Conservation (phyloP, 2,888 invertebrate genomes). For the Atethmia centrago region DNA sequence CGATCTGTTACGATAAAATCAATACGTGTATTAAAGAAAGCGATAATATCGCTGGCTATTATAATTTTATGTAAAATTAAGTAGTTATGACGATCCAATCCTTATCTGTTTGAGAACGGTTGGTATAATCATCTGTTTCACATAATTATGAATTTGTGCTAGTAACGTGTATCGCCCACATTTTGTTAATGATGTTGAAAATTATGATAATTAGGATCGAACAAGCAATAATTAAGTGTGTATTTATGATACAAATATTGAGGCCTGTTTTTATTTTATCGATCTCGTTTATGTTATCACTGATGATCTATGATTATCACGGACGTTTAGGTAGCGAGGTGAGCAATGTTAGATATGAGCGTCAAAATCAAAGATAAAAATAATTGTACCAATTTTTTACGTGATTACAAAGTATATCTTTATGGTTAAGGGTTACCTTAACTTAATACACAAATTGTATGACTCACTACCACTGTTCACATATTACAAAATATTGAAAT, state of each 20-base stretch:
- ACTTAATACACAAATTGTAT: too few relatives aligned
- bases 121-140: slow-evolving; percentile 28
- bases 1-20: slow-evolving; percentile 39
- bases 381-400: not conserved
- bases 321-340: not conserved
- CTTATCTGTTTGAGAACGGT: slow-evolving; percentile 16
- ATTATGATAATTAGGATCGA: slow-evolving; percentile 47
- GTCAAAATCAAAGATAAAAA: not conserved
- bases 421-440: not conserved
- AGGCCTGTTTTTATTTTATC: slow-evolving; percentile 19
- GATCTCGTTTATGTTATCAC: slow-evolving; percentile 16
- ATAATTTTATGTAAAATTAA: slow-evolving; percentile 30
- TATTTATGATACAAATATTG: slow-evolving; percentile 32
- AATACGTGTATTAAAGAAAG: slow-evolving; percentile 33
- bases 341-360: not conserved
- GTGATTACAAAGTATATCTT: not conserved
- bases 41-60: slow-evolving; percentile 21
- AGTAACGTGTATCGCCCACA: slow-evolving; percentile 4
- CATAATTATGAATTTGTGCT: slow-evolving; percentile 38
- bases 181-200: slow-evolving; percentile 37
- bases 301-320: not conserved
- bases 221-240: slow-evolving; percentile 41
- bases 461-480: not conserved
- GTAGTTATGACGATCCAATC: slow-evolving; percentile 3
- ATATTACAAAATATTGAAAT: not conserved